Evolutionary conservation across 2,113 vertebrate genomes (phyloP).

Genomic region (Oenanthe melanoleuca): DNA sequence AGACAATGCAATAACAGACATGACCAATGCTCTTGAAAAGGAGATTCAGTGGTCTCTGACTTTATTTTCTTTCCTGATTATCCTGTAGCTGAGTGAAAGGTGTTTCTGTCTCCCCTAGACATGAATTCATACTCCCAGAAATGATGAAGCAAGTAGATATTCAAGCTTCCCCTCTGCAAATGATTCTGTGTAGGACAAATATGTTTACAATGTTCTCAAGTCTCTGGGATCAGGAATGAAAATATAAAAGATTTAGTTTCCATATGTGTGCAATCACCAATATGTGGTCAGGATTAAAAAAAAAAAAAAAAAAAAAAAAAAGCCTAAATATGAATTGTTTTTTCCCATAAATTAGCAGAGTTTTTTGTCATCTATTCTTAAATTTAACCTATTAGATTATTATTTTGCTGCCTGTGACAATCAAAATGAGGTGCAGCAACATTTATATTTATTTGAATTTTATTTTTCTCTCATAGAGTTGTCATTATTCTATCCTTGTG

Average conservation of each 20-base stretch:
- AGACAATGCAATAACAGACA: neutral
- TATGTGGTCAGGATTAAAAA: too few relatives aligned
- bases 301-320: too few relatives aligned
- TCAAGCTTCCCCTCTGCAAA: neutral
- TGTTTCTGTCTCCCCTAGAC: neutral
- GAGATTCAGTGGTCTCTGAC: neutral
- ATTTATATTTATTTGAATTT: neutral
- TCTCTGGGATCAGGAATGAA: neutral
- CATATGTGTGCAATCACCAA: neutral
- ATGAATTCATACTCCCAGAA: neutral
- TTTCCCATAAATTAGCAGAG: neutral
- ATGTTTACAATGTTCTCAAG: neutral
- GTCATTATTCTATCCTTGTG: neutral
- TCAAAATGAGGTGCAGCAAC: neutral
- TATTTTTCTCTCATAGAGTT: neutral
- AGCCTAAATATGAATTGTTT: neutral
- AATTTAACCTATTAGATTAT: neutral
- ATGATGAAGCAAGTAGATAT: neutral
- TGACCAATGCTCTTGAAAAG: neutral
- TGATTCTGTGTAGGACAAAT: neutral
- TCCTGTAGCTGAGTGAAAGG: neutral
- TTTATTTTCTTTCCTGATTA: neutral
- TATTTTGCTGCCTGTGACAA: neutral
- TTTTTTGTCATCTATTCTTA: neutral
- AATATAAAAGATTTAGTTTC: neutral